Evolutionary conservation across 1,140 invertebrate genomes (phyloP), one percentile per base, ranked within the genome.

Genomic region (Drosophila ercepeae): DNA sequence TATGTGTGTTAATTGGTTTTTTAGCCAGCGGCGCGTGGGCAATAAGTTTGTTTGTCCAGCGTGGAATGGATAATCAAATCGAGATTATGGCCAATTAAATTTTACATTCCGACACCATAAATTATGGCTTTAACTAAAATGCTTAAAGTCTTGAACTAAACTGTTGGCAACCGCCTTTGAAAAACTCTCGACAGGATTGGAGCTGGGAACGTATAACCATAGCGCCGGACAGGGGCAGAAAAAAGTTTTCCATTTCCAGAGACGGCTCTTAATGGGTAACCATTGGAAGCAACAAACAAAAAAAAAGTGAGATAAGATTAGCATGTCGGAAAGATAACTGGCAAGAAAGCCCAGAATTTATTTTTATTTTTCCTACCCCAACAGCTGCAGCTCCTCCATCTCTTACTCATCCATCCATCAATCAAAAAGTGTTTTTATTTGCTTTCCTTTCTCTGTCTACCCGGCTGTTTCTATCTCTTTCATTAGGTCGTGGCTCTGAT

Each of bases 1-100:
- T 58, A 46, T 71, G 36, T 67, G 57, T 58, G 53, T 51, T 83
- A 83, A 82, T 82, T 75, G 73, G 41, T 44, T 82, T 83, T 82
- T 77, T 61, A 68, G 67, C 60, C 60, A 59, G 50, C 60, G 45
- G 14, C 75, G 58, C 74, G 73, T 70, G 52, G 60, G 21, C 44
- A 36, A 42, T 42, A 58, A 57, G 46, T 54, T 32, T 54, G 61
- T 46, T 39, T 27, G 39, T 32, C 11, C 11, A 7, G n/a, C 36
- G 39, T n/a, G 51, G 21, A 45, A 39, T 78, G 50, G 55, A 78
- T 78, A 74, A 63, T 78, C 71, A 63, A 73, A 63, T 78, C 13
- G 11, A 63, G 73, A 63, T 78, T 69, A 78, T 54, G 34, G 49
- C 34, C 73, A 73, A 73, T 78, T 60, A 41, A 68, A 61, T 73